Base-by-base conservation (phyloP, 2,113 vertebrate genomes). In the Microtus pennsylvanicus region DNA sequence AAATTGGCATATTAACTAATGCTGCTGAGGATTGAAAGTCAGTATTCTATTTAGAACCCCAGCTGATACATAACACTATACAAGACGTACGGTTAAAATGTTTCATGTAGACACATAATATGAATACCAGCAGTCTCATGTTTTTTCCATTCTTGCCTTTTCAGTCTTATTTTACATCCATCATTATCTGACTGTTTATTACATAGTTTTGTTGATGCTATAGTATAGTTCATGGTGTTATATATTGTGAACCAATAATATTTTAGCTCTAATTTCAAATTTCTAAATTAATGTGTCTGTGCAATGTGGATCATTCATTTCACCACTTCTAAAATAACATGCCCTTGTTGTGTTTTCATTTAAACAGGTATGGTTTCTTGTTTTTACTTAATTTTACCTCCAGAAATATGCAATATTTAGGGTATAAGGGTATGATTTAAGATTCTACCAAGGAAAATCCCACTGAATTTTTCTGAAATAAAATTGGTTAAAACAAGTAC, bases 131-230 rank as follows among this genome's bases (percentile, higher is more conserved):
- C 45, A 94, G 26, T 81, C n/a, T 82, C 67, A 12, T 61, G 50
- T 19, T 78, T 30, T 38, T 74, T 33, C 19, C 93, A 28, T 80
- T 92, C 35, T 69, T 90, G 50, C 19, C 38, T 94, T 93, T 96
- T 4, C 35, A 94, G 30, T 76, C 33, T 85, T 83, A 81, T 87
- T 95, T 95, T 92, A 93, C 19, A 21, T 87, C 47, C 1, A 17
- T 22, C 16, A n/a, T 95, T 89, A 72, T 67, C 55, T 92, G 33
- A 58, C 30, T 86, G 28, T 85, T 94, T 95, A 83, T 35, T 94
- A 55, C 11, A 17, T 33, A 77, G n/a, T 24, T 38, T 89, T 14
- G n/a, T 88, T 92, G 85, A 50, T 93, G 50, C 38, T 50, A 24
- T 52, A 70, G 1, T 65, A 45, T 26, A 85, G 17, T 38, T 0